A percentile compares a stretch with the other conserved stretches of the same genome.
phyloP scores from a whole-genome alignment of 2,888 invertebrate species.

The Odontomyia ornata region DNA sequence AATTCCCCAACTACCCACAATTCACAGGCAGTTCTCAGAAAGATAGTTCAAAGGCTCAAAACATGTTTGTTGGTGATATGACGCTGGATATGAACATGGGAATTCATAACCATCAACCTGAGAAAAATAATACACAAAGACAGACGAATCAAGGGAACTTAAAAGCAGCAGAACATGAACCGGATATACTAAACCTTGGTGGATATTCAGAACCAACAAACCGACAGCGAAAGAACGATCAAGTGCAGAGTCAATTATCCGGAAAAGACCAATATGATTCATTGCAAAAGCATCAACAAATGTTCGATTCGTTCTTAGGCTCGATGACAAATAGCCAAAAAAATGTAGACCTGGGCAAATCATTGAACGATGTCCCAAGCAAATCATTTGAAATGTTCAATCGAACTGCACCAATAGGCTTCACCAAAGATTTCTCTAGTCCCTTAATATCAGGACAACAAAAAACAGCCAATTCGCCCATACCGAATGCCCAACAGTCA shows the following conservation, averaged over 20 bases:
- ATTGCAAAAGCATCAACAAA: conserved; percentile 50
- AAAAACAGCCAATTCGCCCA: conserved; percentile 51
- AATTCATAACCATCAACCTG: conserved; percentile 34
- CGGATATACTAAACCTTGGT: conserved; percentile 61
- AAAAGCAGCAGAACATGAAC: conserved; percentile 53
- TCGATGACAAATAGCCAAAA: conserved; percentile 57
- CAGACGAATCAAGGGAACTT: conserved; percentile 17
- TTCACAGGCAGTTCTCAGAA: conserved; percentile 43
- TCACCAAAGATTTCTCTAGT: conserved; percentile 60
- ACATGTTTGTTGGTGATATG: conserved; percentile 65
- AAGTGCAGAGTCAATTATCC: conserved; percentile 50
- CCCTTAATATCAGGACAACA: conserved; percentile 49
- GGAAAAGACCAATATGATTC: conserved; percentile 47
- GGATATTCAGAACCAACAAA: conserved; percentile 54
- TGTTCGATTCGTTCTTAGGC: conserved; percentile 62
- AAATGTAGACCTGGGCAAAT: conserved; percentile 55
- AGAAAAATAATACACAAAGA: neutral
- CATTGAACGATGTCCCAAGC: conserved; percentile 58
- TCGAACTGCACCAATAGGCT: conserved; percentile 62
- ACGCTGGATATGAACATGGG: conserved; percentile 38
- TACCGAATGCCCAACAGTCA: conserved; percentile 54
- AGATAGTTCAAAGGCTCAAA: conserved; percentile 60
- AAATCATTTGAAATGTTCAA: conserved; percentile 65
- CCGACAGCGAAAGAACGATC: conserved; percentile 34
- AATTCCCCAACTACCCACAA: conserved; percentile 60